These are phyloP conservation scores for Eucera pruinosa DNA, from an alignment of 2,888 invertebrate genomes.

Conservation along the genomic window DNA sequence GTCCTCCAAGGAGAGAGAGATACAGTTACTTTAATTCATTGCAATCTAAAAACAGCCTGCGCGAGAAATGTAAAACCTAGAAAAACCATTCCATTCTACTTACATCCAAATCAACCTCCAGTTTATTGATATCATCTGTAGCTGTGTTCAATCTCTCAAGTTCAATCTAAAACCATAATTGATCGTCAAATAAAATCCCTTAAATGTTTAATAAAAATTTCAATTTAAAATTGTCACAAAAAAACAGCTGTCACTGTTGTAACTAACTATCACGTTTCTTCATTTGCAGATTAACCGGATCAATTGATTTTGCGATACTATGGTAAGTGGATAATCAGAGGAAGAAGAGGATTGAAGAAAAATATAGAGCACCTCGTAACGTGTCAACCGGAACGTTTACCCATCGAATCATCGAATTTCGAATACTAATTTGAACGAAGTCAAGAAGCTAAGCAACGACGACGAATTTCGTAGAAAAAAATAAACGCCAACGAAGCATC, in stretches of 20 bases:
- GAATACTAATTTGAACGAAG: too few relatives aligned
- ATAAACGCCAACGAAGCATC: constrained; percentile 4
- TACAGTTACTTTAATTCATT: constrained; percentile 34
- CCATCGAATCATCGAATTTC: not conserved
- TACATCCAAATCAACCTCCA: constrained; percentile 95
- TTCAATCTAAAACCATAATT: constrained; percentile 88
- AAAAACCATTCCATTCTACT: constrained; percentile 77
- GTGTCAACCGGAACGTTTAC: constrained; percentile 6
- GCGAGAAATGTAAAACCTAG: not conserved
- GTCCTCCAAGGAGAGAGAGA: constrained; percentile 28
- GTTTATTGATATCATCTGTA: constrained; percentile 95
- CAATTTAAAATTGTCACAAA: not conserved
- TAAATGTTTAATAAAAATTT: not conserved
- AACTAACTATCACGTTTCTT: not conserved
- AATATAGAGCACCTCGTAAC: constrained; percentile 42
- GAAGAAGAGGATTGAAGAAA: constrained; percentile 16
- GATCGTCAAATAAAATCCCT: constrained; percentile 4
- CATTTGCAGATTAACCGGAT: constrained; percentile 19
- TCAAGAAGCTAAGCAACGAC: not conserved
- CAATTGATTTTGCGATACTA: constrained; percentile 3
- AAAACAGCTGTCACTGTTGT: not conserved
- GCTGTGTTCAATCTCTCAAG: constrained; percentile 95
- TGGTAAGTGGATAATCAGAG: not conserved
- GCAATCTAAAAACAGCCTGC: constrained; percentile 2
- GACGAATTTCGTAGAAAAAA: not conserved